Base-by-base conservation (phyloP, 30 jellyfish, hydroid and myxozoan species). In the Mastigias papua region DNA sequence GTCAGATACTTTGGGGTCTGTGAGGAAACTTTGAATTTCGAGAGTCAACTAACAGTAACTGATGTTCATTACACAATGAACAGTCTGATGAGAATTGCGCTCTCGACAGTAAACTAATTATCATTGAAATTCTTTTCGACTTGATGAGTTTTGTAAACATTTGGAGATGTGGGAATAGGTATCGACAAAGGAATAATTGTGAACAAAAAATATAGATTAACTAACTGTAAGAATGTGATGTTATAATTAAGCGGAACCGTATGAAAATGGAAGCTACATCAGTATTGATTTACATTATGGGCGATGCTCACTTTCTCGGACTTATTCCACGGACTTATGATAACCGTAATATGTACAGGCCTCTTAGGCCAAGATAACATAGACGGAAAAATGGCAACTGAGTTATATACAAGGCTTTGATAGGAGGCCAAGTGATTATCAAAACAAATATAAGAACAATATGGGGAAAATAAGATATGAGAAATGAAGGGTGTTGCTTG, bases 371-470 rank as follows among this genome's bases (percentile, higher is more conserved):
- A 32, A 35, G 11, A 80, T n/a, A 68, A 30, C 42, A 78, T 30
- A n/a, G 81, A 63, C 91, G 91, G 85, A 82, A 80, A 79, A 82
- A 82, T 68, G 91, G 91, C 79, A 82, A 82, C 91, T 71, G 27
- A 68, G 71, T 70, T 11, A 48, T 48, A 77, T 34, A 37, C 34
- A 63, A 63, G 37, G 7, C 3, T 7, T 63, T 27, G 74, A 10
- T 63, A 17, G 7, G 74, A 5, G 74, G 25, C 17, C 74, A 27
- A 63, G 22, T 25, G 3, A 7, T n/a, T 2, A 27, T 20, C 27
- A 57, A 10, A 57, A 57, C 69, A 5, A 15, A 17, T 57, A 23
- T 17, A 23, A 57, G 69, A 19, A 57, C 7, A 57, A 6, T 57
- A 6, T 23, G 69, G 19, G 69, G 30, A 20, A 23, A 6, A 63